Conservation (phyloP, 2,888 invertebrate genomes). For the Pristionchus arcanus region DNA sequence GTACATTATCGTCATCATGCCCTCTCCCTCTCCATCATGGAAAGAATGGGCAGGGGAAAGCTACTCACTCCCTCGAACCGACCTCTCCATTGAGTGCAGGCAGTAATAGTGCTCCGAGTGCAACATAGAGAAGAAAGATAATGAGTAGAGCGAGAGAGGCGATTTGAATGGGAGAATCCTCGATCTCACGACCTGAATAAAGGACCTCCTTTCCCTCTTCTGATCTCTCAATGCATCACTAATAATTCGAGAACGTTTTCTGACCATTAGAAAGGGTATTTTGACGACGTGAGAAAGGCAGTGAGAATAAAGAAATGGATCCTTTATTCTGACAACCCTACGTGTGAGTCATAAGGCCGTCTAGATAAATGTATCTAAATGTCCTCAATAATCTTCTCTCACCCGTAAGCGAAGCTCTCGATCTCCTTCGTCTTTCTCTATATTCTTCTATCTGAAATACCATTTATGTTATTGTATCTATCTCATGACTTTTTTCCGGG, state of each 20-base stretch:
- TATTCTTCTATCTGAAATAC: slow-evolving; percentile 70
- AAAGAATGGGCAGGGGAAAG: no score
- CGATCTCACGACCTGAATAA: slow-evolving; percentile 46
- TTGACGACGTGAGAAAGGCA: neutral
- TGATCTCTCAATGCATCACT: slow-evolving; percentile 10
- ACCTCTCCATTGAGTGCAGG: slow-evolving; percentile 77
- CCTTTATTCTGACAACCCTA: no score
- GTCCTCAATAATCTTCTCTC: slow-evolving; percentile 57
- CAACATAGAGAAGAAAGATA: slow-evolving; percentile 76
- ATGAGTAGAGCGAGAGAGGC: slow-evolving; percentile 73
- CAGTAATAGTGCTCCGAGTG: slow-evolving; percentile 75
- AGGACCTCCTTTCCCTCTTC: neutral
- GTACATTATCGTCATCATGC: neutral
- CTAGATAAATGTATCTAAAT: no score
- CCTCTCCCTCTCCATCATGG: neutral
- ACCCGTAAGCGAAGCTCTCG: slow-evolving; percentile 70
- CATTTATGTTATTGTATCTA: neutral
- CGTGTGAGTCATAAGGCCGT: no score
- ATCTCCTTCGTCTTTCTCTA: slow-evolving; percentile 69
- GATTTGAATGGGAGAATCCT: slow-evolving; percentile 70
- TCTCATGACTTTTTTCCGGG: neutral
- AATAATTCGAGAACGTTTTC: neutral
- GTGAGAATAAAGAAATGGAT: no score
- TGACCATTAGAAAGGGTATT: neutral
- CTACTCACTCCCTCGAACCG: no score